Evolutionary conservation across 2,888 invertebrate genomes (phyloP).

Genomic region (Hecatera dysodea): DNA sequence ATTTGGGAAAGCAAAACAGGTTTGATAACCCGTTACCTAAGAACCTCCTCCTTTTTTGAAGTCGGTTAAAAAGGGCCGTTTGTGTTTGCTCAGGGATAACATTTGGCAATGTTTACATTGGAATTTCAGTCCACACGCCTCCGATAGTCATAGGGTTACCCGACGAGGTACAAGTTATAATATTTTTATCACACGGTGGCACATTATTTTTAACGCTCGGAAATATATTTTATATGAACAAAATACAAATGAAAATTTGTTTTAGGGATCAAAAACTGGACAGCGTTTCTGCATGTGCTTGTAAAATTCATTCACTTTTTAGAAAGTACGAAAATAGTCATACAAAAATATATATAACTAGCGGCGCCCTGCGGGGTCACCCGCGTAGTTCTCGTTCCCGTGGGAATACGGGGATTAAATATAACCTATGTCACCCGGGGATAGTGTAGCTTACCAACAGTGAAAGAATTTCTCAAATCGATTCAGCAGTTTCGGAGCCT

Average conservation of each 20-base stretch:
- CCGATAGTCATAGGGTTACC: slow-evolving; percentile 5
- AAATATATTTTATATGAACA: slow-evolving; percentile 7
- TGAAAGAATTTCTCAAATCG: too few relatives aligned
- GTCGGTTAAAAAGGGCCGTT: too few relatives aligned
- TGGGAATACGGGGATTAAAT: too few relatives aligned
- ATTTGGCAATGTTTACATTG: slow-evolving; percentile 56
- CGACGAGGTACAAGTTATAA: neutral
- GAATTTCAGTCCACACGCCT: slow-evolving; percentile 34
- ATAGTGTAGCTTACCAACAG: too few relatives aligned
- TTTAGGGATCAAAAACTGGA: neutral
- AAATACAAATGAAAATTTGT: neutral
- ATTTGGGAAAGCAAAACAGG: slow-evolving; percentile 36
- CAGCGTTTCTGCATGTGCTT: neutral
- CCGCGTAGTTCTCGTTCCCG: too few relatives aligned
- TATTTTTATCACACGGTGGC: slow-evolving; percentile 9
- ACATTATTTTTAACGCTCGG: neutral
- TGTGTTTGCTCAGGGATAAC: slow-evolving; percentile 38
- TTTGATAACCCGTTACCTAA: slow-evolving; percentile 32
- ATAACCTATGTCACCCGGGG: too few relatives aligned
- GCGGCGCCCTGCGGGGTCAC: too few relatives aligned
- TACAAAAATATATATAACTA: slow-evolving; percentile 1
- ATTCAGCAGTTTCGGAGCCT: too few relatives aligned
- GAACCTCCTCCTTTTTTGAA: too few relatives aligned
- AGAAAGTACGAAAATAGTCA: neutral
- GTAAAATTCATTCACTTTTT: neutral